These are phyloP conservation scores for Addax nasomaculatus DNA, from an alignment of 2,113 vertebrate species.

Conservation along the genomic window DNA sequence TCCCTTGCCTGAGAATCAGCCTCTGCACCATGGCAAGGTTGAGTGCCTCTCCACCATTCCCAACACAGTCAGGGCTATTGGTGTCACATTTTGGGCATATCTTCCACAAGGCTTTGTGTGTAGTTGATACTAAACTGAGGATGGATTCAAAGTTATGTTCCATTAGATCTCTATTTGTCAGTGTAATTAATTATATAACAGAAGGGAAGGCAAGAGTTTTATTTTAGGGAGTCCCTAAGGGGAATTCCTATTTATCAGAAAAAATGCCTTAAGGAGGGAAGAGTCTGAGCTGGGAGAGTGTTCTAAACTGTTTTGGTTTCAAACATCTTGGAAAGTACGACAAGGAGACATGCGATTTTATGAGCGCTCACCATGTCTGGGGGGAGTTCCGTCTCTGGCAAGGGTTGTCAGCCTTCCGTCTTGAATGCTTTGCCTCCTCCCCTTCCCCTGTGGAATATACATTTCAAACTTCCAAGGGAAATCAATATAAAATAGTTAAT, in stretches of 20 bases:
- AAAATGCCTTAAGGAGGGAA: constrained; percentile 53
- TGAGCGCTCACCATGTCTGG: neutral
- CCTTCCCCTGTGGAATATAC: neutral
- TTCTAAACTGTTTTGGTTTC: constrained; percentile 58
- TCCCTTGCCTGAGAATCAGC: neutral
- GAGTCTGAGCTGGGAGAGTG: constrained; percentile 9
- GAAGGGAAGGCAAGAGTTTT: constrained; percentile 8
- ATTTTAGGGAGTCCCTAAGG: constrained; percentile 56
- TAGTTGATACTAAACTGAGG: neutral
- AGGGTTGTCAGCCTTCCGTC: neutral
- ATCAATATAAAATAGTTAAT: neutral
- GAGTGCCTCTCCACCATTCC: neutral
- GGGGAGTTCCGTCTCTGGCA: neutral
- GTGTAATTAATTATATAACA: constrained; percentile 47
- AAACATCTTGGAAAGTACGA: constrained; percentile 62
- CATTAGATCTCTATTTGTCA: neutral
- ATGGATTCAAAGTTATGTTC: neutral
- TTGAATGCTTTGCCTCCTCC: too few relatives aligned
- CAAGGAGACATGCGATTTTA: neutral
- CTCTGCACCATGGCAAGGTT: neutral
- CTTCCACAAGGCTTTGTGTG: neutral
- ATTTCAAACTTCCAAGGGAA: neutral
- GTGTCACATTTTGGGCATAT: neutral
- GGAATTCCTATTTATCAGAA: constrained; percentile 63
- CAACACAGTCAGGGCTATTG: neutral